phyloP scores from a whole-genome alignment of 2,888 invertebrate species.

The Trachelus stipa region DNA sequence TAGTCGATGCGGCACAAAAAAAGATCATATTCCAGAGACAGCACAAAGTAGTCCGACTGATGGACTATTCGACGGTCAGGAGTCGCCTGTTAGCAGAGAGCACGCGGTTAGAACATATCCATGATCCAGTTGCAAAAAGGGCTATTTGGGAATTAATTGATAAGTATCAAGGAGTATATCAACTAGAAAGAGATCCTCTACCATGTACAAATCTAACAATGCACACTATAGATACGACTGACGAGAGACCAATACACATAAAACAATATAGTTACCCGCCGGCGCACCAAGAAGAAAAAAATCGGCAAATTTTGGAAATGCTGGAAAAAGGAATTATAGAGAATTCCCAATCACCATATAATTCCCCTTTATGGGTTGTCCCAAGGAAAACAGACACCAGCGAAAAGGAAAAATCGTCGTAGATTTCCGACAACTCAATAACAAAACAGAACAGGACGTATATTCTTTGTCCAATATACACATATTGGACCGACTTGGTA shows the following conservation, averaged over 20 bases:
- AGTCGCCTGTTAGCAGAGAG: no score
- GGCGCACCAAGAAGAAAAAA: background rate
- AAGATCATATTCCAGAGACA: no score
- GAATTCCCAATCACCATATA: conserved; percentile 4
- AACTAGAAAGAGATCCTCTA: background rate
- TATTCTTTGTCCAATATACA: background rate
- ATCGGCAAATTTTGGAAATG: conserved; percentile 1
- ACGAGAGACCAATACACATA: conserved; percentile 3
- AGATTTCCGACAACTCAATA: background rate
- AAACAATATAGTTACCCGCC: conserved; percentile 8
- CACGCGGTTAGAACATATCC: no score
- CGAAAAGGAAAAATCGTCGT: background rate
- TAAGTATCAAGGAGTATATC: background rate
- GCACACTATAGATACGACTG: background rate
- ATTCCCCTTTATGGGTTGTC: conserved; percentile 3
- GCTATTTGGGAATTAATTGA: background rate
- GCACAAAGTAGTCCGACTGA: no score
- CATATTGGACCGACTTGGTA: background rate
- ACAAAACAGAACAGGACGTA: background rate
- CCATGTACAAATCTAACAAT: background rate
- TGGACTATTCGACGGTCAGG: no score
- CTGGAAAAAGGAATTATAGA: conserved; percentile 2
- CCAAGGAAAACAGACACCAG: background rate
- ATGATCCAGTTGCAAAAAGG: no score
- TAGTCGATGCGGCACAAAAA: no score